Evolutionary conservation across 1,140 invertebrate genomes (phyloP).

Genomic region (Drosophila tsacasi): DNA sequence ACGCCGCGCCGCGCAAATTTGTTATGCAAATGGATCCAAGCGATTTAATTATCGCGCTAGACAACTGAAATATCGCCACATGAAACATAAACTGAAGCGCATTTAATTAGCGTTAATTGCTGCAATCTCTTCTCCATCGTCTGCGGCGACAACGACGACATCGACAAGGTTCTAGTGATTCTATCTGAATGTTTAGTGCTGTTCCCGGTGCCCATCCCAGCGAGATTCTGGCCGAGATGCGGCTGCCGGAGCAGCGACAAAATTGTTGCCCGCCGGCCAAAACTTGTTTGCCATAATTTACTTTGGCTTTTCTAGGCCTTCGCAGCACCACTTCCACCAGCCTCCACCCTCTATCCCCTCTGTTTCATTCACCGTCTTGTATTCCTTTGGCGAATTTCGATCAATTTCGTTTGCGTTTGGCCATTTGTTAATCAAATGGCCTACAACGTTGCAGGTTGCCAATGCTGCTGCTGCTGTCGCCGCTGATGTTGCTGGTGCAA

Average conservation of each 20-base stretch:
- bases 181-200: slow-evolving; percentile 55
- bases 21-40: slow-evolving; percentile 78
- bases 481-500: slow-evolving; percentile 10
- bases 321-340: neutral
- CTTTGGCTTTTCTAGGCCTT: slow-evolving; percentile 64
- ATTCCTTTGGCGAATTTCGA: slow-evolving; percentile 77
- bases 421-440: slow-evolving; percentile 84
- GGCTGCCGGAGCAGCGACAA: slow-evolving; percentile 62
- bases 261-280: slow-evolving; percentile 82
- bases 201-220: slow-evolving; percentile 31
- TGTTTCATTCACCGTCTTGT: slow-evolving; percentile 28
- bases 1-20: slow-evolving; percentile 56
- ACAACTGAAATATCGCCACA: slow-evolving; percentile 83
- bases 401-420: slow-evolving; percentile 82
- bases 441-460: slow-evolving; percentile 66
- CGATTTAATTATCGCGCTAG: slow-evolving; percentile 83
- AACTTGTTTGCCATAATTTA: slow-evolving; percentile 84
- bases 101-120: slow-evolving; percentile 84
- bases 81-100: slow-evolving; percentile 83
- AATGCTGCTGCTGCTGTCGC: slow-evolving; percentile 24
- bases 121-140: slow-evolving; percentile 74
- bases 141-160: slow-evolving; percentile 47
- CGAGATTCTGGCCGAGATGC: slow-evolving; percentile 11
- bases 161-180: slow-evolving; percentile 62
- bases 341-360: neutral